Conservation (phyloP, 2,888 invertebrate genomes). For the Gastrophysa polygoni region DNA sequence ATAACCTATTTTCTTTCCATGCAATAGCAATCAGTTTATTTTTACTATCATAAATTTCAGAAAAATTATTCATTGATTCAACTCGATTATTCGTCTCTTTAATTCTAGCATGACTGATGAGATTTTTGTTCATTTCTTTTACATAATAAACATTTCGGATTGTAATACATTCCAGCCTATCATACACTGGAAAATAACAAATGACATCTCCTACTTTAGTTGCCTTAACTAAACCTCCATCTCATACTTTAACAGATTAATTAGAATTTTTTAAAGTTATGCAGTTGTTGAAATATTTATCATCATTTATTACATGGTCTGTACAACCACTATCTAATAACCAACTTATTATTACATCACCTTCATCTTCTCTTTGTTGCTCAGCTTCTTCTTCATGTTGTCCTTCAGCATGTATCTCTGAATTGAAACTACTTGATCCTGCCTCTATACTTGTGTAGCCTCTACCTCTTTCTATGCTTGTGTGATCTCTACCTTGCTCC, state of each 20-base stretch:
- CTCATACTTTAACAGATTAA: conserved; percentile 28
- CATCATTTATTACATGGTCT: conserved; percentile 33
- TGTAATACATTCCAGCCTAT: conserved; percentile 1
- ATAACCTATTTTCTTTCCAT: not conserved
- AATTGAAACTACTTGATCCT: not conserved
- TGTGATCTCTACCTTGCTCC: no score
- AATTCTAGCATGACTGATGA: not conserved
- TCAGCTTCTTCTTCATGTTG: not conserved
- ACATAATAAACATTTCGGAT: conserved; percentile 10
- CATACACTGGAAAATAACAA: conserved; percentile 4
- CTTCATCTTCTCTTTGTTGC: not conserved
- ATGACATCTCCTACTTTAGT: conserved; percentile 25
- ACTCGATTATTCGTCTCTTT: not conserved
- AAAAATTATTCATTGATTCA: not conserved
- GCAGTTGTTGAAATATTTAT: conserved; percentile 22
- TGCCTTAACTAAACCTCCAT: conserved; percentile 20
- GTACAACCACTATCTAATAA: conserved; percentile 30
- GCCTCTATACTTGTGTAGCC: not conserved
- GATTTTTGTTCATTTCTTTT: conserved; percentile 5
- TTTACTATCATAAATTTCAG: not conserved
- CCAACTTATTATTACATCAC: conserved; percentile 20
- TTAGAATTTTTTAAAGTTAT: conserved; percentile 25
- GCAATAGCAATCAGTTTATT: not conserved
- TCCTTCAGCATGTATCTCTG: not conserved
- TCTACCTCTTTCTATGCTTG: no score